Base-by-base conservation (phyloP, 2,113 vertebrate species). In the Stercorarius parasiticus region DNA sequence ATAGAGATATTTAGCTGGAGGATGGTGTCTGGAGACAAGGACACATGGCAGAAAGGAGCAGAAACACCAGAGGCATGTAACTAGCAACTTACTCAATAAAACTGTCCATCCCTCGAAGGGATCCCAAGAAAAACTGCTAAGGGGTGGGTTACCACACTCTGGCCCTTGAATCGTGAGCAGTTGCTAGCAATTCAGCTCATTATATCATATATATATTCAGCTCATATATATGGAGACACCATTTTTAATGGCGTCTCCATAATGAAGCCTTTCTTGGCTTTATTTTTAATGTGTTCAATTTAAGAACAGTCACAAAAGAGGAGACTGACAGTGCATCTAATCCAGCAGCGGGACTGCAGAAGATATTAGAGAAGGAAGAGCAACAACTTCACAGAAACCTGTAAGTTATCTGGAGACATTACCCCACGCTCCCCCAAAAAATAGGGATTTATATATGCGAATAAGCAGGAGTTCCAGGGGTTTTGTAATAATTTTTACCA, bases 61-160 rank as follows among this genome's bases (percentile, higher is more conserved):
- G 56, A 20, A 72, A 55, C 22, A 11, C 59, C 43, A 13, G 30
- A 82, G 20, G 22, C 15, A 0, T 2, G 0, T 2, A 81, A 62
- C 5, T 12, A 70, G 25, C 9, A 12, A 55, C 59, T n/a, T 40
- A 59, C 18, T 36, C 1, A 0, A 4, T 20, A 13, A 25, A 16
- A 25, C 23, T 27, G 10, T 4, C 29, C 23, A 2, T 52, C 22
- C 2, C 40, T 49, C 23, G 30, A 40, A 58, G 58, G 42, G 16
- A 52, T 34, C 9, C 1, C 1, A 12, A 59, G 40, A 21, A 52
- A 42, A 56, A 2, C 43, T 19, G 47, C 50, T 7, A 16, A 19
- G 36, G 45, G 30, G 23, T 15, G 30, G 62, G 4, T 45, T 59
- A 47, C 34, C 58, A 40, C 86, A 36, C 7, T n/a, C 53, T 15